These are phyloP conservation scores for Macrophya annulata DNA, from an alignment of 2,888 invertebrate genomes.

Conservation along the genomic window DNA sequence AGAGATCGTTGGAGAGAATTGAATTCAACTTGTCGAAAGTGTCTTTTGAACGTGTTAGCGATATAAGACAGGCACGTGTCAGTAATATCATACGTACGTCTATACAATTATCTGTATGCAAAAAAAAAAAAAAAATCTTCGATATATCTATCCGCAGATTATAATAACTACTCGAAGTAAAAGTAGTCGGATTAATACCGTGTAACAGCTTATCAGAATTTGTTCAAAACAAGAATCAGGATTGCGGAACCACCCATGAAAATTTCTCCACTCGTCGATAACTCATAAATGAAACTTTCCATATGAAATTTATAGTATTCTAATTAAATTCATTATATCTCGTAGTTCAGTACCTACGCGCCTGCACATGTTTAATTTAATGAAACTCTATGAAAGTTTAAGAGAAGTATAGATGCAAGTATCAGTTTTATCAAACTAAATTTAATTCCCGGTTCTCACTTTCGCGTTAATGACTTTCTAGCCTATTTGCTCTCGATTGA, in stretches of 20 bases:
- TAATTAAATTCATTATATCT: background rate
- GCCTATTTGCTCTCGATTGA: background rate
- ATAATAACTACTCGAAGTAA: background rate
- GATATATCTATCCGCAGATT: background rate
- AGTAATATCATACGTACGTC: background rate
- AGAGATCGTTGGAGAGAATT: conserved; percentile 5
- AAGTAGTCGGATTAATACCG: background rate
- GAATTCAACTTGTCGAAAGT: conserved; percentile 33
- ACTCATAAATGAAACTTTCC: conserved; percentile 8
- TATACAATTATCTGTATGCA: background rate
- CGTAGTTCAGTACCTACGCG: background rate
- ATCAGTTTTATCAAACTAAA: background rate
- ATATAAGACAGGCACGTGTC: conserved; percentile 5
- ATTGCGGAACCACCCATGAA: background rate
- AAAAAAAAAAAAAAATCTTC: background rate
- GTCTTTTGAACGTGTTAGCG: background rate
- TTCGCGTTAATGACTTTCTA: conserved; percentile 7
- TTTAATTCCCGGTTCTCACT: conserved; percentile 32
- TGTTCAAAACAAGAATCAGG: background rate
- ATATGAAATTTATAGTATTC: background rate
- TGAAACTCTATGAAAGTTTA: conserved; percentile 10
- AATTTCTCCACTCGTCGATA: background rate
- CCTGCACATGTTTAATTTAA: background rate
- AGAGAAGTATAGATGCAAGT: conserved; percentile 14
- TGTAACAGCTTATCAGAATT: background rate